Percentiles rank a stretch among this genome's conserved stretches.
Evolutionary conservation across 1,140 invertebrate genomes (phyloP).

Genomic region (Ruditapes philippinarum): DNA sequence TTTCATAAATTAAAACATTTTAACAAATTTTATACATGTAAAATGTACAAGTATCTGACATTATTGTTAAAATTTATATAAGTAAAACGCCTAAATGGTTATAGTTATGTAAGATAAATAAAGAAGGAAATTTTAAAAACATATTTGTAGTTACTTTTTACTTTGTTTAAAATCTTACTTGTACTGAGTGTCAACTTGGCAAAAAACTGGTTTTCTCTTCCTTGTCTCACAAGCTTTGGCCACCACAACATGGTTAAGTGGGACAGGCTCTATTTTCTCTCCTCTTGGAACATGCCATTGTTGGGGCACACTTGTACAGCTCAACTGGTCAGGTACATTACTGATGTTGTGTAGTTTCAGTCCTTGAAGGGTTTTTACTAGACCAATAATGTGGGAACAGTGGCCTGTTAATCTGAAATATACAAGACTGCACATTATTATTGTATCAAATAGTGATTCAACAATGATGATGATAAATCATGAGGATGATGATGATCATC

Average conservation of each 20-base stretch:
- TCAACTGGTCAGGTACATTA: constrained; percentile 56
- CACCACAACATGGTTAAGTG: constrained; percentile 68
- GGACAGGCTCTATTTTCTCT: constrained; percentile 58
- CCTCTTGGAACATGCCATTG: constrained; percentile 68
- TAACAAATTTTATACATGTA: too few species aligned
- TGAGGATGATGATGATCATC: neutral
- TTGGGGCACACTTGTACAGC: constrained; percentile 67
- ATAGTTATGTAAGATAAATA: too few species aligned
- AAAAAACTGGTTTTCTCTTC: constrained; percentile 65
- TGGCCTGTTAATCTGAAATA: constrained; percentile 58
- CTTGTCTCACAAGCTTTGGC: constrained; percentile 62
- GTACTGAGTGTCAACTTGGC: constrained; percentile 53
- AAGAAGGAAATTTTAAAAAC: too few species aligned
- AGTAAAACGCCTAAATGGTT: too few species aligned
- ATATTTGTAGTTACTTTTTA: too few species aligned
- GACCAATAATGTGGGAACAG: constrained; percentile 58
- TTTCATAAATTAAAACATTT: too few species aligned
- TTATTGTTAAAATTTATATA: too few species aligned
- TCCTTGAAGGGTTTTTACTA: constrained; percentile 61
- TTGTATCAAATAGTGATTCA: neutral
- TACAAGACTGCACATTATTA: neutral
- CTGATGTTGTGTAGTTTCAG: constrained; percentile 65
- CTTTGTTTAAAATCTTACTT: constrained; percentile 34
- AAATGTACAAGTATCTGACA: too few species aligned
- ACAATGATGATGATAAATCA: neutral